These are phyloP conservation scores for Drosophila picticornis DNA, from an alignment of 2,888 invertebrate species.

Conservation along the genomic window DNA sequence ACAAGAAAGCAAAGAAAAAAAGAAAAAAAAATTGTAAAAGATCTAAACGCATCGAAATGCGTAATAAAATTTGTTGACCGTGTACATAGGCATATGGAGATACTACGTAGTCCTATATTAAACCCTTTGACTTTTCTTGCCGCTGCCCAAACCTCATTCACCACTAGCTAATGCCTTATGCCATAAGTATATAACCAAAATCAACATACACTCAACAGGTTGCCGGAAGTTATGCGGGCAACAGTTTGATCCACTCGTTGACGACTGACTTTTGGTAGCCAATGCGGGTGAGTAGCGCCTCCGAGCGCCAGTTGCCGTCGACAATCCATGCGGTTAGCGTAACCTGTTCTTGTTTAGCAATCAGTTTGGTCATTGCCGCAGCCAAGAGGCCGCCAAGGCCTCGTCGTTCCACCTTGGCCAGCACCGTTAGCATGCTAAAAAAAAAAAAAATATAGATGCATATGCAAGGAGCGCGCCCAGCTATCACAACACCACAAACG, in stretches of 20 bases:
- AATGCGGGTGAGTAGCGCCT: conserved; percentile 68
- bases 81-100: conserved; percentile 63
- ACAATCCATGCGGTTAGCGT: conserved; percentile 77
- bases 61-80: conserved; percentile 65
- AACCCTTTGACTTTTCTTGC: conserved; percentile 10
- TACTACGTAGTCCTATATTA: conserved; percentile 19
- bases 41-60: conserved; percentile 23
- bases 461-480: neutral
- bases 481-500: conserved; percentile 4
- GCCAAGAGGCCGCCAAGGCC: conserved; percentile 78
- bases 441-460: neutral
- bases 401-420: conserved; percentile 69
- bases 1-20: conserved; percentile 24
- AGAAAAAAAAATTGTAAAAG: conserved; percentile 5
- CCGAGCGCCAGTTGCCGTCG: conserved; percentile 72
- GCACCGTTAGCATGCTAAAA: conserved; percentile 77
- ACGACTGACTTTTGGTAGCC: conserved; percentile 66
- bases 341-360: conserved; percentile 64
- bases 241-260: conserved; percentile 81
- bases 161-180: neutral
- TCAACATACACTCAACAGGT: neutral
- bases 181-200: neutral
- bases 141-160: neutral
- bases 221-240: conserved; percentile 33
- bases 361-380: conserved; percentile 65